A percentile compares a stretch with the other conserved stretches of the same genome.
Evolutionary conservation across 2,888 invertebrate genomes (phyloP).

Genomic region (Scaptomyza cyrtandrae): DNA sequence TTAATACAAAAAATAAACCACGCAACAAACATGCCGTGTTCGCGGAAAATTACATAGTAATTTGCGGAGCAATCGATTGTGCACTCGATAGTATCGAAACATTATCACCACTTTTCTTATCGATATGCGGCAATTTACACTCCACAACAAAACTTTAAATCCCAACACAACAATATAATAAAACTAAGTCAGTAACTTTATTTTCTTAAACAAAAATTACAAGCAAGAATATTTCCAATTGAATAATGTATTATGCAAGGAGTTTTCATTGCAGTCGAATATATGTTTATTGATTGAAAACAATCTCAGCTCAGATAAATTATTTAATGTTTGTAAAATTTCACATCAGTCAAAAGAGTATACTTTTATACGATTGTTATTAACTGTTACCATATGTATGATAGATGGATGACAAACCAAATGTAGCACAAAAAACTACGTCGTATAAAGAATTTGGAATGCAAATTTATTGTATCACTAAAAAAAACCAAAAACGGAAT

Average conservation of each 20-base stretch:
- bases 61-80: constrained; percentile 11
- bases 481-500: constrained; percentile 31
- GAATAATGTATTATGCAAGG: not conserved
- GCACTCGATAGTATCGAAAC: constrained; percentile 22
- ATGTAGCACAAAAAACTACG: constrained; percentile 33
- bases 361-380: not conserved
- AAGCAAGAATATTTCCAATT: not conserved
- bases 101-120: not conserved
- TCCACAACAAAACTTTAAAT: constrained; percentile 15
- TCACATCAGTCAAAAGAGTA: not conserved
- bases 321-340: not conserved
- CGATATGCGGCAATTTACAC: constrained; percentile 32
- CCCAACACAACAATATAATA: not conserved
- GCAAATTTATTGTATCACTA: constrained; percentile 37
- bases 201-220: not conserved
- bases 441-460: constrained; percentile 32
- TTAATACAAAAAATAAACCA: constrained; percentile 37
- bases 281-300: not conserved
- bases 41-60: constrained; percentile 37
- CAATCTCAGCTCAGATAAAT: not conserved
- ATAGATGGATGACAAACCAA: constrained; percentile 13
- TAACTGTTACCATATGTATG: not conserved
- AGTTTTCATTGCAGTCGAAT: not conserved
- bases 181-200: not conserved
- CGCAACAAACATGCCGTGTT: constrained; percentile 59